Base-by-base conservation (phyloP, 2,113 vertebrate genomes). In the Desmodus rotundus region DNA sequence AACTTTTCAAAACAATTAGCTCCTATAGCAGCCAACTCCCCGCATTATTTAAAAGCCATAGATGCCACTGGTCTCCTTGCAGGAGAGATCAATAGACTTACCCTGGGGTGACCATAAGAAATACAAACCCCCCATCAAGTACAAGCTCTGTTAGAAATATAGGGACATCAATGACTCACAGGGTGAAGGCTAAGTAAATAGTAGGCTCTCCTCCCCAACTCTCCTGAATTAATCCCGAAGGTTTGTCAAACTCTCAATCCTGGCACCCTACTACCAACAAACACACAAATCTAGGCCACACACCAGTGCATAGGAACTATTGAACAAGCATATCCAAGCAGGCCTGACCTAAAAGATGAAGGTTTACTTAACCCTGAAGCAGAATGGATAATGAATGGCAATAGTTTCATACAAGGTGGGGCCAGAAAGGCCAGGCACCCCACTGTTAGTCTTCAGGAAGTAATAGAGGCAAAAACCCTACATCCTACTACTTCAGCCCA, bases 61-160 rank as follows among this genome's bases (percentile, higher is more conserved):
- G 28, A 4, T 1, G 45, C 73, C 73, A 5, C 28, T 20, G 15
- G 16, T 47, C 26, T 45, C 72, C 73, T 33, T 4, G 28, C 1
- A 67, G 28, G 26, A 76, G 73, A 33, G 9, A 28, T 8, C 7
- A 17, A 8, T 47, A 28, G 4, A 15, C 26, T 8, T 36, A 36
- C 65, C n/a, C 17, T 9, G 4, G n/a, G n/a, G 17, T 7, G 17
- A 2, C 67, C 33, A 17, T 7, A 1, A 15, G 15, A 4, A 28
- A 15, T 7, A 17, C 43, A 76, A 19, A 13, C 12, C 26, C 58
- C 12, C 1, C 63, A 33, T 28, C 8, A 3, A 45, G 4, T 31
- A 11, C 43, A 47, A 11, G 14, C 73, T 33, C 3, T 47, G 28
- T 16, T 47, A 12, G 73, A 47, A 76, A 33, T 19, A 33, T 5